A percentile compares a stretch with the other conserved stretches of the same genome.
phyloP scores from a whole-genome alignment of 2,797 vertebrate species.

The Amniataba percoides region DNA sequence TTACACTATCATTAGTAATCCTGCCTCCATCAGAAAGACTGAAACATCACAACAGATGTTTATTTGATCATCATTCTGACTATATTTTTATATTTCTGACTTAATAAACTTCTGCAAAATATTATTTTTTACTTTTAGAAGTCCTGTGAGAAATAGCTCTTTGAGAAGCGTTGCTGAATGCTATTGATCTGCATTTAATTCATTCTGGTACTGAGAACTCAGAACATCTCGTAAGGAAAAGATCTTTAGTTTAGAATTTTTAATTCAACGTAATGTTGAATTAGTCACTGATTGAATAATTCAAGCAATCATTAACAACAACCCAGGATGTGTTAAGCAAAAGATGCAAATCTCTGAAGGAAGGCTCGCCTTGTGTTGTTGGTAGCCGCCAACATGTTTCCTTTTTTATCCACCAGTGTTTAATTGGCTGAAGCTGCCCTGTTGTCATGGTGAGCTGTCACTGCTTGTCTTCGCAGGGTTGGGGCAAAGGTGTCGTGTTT shows the following conservation, averaged over 20 bases:
- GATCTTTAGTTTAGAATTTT: not conserved
- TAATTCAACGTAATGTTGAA: not conserved
- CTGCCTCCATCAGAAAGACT: not conserved
- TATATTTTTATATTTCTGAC: slow-evolving; percentile 4
- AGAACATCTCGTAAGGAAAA: slow-evolving; percentile 21
- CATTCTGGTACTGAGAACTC: not conserved
- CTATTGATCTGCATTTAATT: slow-evolving; percentile 7
- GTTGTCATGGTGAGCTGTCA: slow-evolving; percentile 7
- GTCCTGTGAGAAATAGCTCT: not conserved
- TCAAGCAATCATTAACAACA: not conserved
- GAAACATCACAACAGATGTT: not conserved
- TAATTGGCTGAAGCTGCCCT: not conserved
- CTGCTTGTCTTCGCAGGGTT: slow-evolving; percentile 84
- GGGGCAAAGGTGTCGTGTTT: slow-evolving; percentile 93
- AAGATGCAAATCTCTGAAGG: not conserved
- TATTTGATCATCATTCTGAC: not conserved
- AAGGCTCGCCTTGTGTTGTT: not conserved
- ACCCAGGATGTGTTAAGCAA: not conserved
- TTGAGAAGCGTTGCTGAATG: not conserved
- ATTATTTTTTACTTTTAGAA: not conserved
- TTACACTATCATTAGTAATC: not conserved
- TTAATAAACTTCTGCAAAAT: slow-evolving; percentile 8
- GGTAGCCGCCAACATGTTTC: not conserved
- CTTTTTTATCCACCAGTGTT: not conserved
- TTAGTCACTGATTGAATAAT: slow-evolving; percentile 27